Conservation (phyloP, 2,888 invertebrate genomes). For the Morpho achilles region DNA sequence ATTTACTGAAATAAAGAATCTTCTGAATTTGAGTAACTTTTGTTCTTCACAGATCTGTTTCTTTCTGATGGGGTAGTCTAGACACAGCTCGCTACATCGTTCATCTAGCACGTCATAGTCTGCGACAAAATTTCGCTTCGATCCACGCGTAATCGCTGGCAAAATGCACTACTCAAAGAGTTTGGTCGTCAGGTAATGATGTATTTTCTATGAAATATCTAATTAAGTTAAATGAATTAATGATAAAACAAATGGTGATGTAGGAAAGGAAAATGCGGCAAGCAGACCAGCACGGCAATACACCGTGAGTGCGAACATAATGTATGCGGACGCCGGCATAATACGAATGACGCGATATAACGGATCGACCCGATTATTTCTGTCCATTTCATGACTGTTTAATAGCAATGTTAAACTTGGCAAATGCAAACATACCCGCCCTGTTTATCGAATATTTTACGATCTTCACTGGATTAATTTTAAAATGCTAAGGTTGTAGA, state of each 20-base stretch:
- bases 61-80: too few relatives aligned
- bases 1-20: constrained; percentile 22
- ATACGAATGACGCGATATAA: constrained; percentile 75
- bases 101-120: too few relatives aligned
- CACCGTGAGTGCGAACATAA: constrained; percentile 42
- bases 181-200: too few relatives aligned
- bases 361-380: constrained; percentile 78
- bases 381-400: constrained; percentile 78
- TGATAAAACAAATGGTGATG: constrained; percentile 60
- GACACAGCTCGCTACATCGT: too few relatives aligned
- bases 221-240: constrained; percentile 49
- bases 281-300: constrained; percentile 61
- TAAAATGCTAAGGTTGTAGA: constrained; percentile 70
- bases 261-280: constrained; percentile 53
- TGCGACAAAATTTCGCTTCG: too few relatives aligned
- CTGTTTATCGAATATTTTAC: constrained; percentile 79
- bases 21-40: constrained; percentile 29
- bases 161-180: too few relatives aligned
- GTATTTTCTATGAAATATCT: too few relatives aligned
- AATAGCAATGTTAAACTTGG: constrained; percentile 77
- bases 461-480: constrained; percentile 72
- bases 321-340: constrained; percentile 61
- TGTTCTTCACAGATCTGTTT: too few relatives aligned
- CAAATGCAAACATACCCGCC: constrained; percentile 75
- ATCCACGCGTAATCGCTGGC: too few relatives aligned